Percentiles rank a stretch among this genome's conserved stretches.
Conservation (phyloP, 2,797 vertebrate species). For the Pseudocheirus occidentalis region DNA sequence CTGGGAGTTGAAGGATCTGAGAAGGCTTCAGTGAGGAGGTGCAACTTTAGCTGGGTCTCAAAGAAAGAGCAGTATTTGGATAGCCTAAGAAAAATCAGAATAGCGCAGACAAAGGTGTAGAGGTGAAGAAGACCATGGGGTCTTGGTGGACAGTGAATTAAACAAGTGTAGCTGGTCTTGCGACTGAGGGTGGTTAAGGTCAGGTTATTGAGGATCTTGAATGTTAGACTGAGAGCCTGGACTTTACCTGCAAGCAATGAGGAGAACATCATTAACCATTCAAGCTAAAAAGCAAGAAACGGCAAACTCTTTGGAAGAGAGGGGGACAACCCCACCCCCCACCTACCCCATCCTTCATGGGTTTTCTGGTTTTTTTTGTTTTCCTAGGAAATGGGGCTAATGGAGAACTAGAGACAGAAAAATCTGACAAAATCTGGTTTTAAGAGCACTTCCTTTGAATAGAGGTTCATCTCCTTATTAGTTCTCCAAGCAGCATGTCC, state of each 20-base stretch:
- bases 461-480: slow-evolving; percentile 53
- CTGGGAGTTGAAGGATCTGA: neutral
- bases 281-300: neutral
- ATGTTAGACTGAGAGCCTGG: neutral
- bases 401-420: neutral
- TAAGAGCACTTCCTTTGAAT: slow-evolving; percentile 43
- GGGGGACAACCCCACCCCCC: neutral
- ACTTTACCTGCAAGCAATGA: neutral
- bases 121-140: neutral
- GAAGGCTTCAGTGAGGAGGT: neutral
- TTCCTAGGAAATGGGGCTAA: neutral
- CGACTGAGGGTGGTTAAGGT: neutral
- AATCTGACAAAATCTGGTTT: slow-evolving; percentile 38
- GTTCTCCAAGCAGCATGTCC: slow-evolving; percentile 60
- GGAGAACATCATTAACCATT: neutral
- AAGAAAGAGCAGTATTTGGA: neutral
- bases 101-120: neutral
- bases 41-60: neutral
- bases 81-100: neutral
- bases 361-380: neutral
- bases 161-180: neutral
- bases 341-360: neutral
- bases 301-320: neutral
- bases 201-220: neutral
- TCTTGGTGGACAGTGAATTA: neutral